Evolutionary conservation across 2,888 invertebrate species (phyloP).

Genomic region (Galeopsomyia nigrocyanea): DNA sequence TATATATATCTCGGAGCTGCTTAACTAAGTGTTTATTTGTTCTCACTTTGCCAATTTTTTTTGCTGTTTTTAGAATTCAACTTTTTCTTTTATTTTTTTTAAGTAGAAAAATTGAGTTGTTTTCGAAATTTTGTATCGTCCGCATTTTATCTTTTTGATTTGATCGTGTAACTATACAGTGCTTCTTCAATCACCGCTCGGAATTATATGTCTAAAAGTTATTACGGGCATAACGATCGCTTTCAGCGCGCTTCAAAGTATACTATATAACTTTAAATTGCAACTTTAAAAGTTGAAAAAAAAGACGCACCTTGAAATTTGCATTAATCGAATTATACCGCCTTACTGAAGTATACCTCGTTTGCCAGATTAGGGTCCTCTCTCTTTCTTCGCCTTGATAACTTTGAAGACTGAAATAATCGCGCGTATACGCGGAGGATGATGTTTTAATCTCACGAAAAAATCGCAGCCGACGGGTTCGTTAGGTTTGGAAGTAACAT

Average conservation of each 20-base stretch:
- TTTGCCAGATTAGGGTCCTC: slow-evolving; percentile 15
- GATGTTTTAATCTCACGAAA: neutral
- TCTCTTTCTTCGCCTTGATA: neutral
- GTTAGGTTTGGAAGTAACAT: neutral
- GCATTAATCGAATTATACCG: slow-evolving; percentile 42
- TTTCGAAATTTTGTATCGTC: no score
- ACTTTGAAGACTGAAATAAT: neutral
- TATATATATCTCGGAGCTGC: no score
- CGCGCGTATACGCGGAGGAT: neutral
- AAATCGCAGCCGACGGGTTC: neutral
- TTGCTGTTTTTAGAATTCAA: no score
- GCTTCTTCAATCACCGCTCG: no score
- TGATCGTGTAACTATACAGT: no score
- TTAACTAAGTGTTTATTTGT: no score
- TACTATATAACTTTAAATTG: slow-evolving; percentile 17
- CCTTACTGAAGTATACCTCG: slow-evolving; percentile 31
- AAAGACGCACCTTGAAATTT: slow-evolving; percentile 40
- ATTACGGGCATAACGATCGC: slow-evolving; percentile 15
- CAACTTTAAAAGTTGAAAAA: slow-evolving; percentile 23
- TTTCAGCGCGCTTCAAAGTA: slow-evolving; percentile 12
- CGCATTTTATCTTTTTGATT: no score
- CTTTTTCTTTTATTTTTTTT: no score
- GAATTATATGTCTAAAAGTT: no score
- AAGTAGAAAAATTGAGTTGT: no score
- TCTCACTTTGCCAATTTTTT: no score